phyloP scores from a whole-genome alignment of 2,797 vertebrate genomes.

The Oryzias sinensis region DNA sequence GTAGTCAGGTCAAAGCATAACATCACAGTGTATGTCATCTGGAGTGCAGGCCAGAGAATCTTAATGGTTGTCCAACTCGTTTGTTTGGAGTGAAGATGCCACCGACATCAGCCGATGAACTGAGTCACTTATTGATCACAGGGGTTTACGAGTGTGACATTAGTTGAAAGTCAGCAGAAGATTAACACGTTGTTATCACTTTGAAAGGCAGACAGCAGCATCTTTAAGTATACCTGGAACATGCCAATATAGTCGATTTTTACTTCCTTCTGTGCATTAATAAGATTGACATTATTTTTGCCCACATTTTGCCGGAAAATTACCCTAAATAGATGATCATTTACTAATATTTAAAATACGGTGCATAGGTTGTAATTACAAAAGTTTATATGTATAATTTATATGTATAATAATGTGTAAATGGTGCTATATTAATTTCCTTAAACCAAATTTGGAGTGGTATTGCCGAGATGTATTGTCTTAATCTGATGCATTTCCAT shows the following conservation, averaged over 20 bases:
- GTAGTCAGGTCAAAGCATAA: slow-evolving; percentile 21
- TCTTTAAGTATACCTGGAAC: slow-evolving; percentile 1
- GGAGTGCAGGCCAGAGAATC: slow-evolving; percentile 26
- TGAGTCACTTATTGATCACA: slow-evolving; percentile 47
- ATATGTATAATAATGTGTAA: too few species aligned
- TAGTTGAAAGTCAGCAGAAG: slow-evolving; percentile 42
- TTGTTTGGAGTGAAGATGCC: slow-evolving; percentile 5
- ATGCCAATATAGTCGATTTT: neutral
- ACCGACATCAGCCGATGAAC: slow-evolving; percentile 33
- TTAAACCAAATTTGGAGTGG: too few species aligned
- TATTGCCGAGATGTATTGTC: neutral
- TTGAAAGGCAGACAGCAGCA: slow-evolving; percentile 11
- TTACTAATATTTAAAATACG: too few species aligned
- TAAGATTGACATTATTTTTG: neutral
- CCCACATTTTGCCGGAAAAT: neutral
- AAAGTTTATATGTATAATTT: too few species aligned
- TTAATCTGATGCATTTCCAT: neutral
- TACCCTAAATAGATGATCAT: neutral
- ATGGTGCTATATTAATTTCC: too few species aligned
- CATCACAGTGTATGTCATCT: slow-evolving; percentile 24
- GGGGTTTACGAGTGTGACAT: slow-evolving; percentile 40
- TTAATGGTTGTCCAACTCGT: slow-evolving; percentile 6
- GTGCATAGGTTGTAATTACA: too few species aligned
- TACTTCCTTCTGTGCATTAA: neutral
- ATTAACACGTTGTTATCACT: slow-evolving; percentile 26